Evolutionary conservation across 64 coral and sea anemone species (phyloP).

Genomic region (Actinia tenebrosa): DNA sequence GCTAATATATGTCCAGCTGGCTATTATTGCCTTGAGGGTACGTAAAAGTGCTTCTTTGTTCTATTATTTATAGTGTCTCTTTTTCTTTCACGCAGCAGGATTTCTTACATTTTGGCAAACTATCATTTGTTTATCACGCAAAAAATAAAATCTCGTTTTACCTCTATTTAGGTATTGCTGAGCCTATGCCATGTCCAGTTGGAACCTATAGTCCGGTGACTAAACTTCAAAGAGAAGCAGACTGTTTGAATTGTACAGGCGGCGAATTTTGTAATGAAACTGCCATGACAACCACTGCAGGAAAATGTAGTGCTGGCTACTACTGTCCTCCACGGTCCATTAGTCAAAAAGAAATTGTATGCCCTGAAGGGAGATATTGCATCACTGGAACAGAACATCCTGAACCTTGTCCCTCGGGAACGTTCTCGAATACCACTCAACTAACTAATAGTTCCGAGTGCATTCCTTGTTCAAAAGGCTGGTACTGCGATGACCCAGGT

Average conservation of each 20-base stretch:
- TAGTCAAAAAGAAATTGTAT: slow-evolving; percentile 52
- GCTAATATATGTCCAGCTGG: slow-evolving; percentile 79
- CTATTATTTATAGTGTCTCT: background rate
- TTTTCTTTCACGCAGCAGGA: background rate
- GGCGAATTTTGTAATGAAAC: slow-evolving; percentile 95
- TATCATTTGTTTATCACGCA: no score
- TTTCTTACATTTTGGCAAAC: background rate
- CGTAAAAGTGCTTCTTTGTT: background rate
- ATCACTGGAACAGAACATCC: slow-evolving; percentile 63
- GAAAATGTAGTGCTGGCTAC: slow-evolving; percentile 65
- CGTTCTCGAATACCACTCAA: slow-evolving; percentile 72
- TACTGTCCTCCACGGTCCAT: slow-evolving; percentile 77
- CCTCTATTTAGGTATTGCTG: slow-evolving; percentile 45
- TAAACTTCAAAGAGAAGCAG: slow-evolving; percentile 37
- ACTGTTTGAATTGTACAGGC: slow-evolving; percentile 91
- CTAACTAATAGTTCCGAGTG: slow-evolving; percentile 54
- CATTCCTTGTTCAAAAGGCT: slow-evolving; percentile 57
- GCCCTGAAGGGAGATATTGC: slow-evolving; percentile 76
- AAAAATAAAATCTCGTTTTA: background rate
- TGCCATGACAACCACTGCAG: slow-evolving; percentile 73
- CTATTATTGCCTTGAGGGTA: slow-evolving; percentile 90
- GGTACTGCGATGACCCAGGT: slow-evolving; percentile 80
- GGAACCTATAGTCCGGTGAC: slow-evolving; percentile 63
- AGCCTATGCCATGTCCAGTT: slow-evolving; percentile 74
- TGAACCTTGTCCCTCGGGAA: slow-evolving; percentile 65